Percentiles rank a stretch among this genome's conserved stretches.
Conservation (phyloP, 2,888 invertebrate genomes). For the Ophion slaviceki region DNA sequence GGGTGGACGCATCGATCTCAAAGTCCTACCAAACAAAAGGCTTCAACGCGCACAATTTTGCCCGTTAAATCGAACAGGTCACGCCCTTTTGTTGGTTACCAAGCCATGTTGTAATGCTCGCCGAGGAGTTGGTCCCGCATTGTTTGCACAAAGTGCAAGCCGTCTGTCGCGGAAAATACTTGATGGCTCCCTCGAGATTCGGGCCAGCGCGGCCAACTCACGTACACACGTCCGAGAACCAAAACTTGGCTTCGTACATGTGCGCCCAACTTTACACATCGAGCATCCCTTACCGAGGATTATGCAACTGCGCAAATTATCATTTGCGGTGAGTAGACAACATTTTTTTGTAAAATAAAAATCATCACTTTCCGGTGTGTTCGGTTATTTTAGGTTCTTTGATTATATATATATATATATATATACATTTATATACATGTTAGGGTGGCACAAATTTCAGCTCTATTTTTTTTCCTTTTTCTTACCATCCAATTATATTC, state of each 20-base stretch:
- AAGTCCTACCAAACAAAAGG: slow-evolving; percentile 32
- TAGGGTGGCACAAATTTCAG: too few species aligned
- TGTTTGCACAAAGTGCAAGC: slow-evolving; percentile 78
- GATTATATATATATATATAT: too few species aligned
- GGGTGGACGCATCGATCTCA: slow-evolving; percentile 50
- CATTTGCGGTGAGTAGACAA: neutral
- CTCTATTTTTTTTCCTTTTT: too few species aligned
- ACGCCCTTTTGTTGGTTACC: slow-evolving; percentile 61
- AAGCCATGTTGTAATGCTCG: slow-evolving; percentile 39
- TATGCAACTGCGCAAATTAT: neutral
- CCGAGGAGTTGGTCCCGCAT: slow-evolving; percentile 74
- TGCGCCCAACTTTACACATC: neutral
- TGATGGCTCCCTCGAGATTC: slow-evolving; percentile 57
- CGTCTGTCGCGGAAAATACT: slow-evolving; percentile 78
- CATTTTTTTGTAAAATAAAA: neutral
- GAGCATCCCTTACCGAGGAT: neutral
- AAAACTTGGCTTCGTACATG: slow-evolving; percentile 5
- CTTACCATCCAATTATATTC: too few species aligned
- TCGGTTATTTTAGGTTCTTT: too few species aligned
- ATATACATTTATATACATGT: too few species aligned
- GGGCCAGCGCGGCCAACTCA: slow-evolving; percentile 19
- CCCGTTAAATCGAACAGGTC: slow-evolving; percentile 67
- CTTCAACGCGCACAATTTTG: slow-evolving; percentile 46
- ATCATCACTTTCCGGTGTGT: too few species aligned
- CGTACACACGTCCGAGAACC: slow-evolving; percentile 9